Conservation (phyloP, 1,140 invertebrate genomes). For the Drosophila sturtevanti region DNA sequence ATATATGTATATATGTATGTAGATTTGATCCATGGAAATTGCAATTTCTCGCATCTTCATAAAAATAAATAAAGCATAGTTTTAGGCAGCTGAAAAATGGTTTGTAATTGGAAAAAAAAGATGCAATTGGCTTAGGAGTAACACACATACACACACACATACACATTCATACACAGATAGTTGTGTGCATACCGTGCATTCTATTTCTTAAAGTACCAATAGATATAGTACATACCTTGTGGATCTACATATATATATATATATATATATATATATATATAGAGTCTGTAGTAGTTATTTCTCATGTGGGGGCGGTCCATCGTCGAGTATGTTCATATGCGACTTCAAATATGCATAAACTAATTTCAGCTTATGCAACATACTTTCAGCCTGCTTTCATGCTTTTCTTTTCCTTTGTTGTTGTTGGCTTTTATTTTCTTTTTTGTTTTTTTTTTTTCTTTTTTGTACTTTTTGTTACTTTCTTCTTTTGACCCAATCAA, state of each 20-base stretch:
- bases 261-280: background rate
- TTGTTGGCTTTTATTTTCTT: conserved; percentile 7
- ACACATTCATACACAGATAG: too few species aligned
- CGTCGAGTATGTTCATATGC: conserved; percentile 10
- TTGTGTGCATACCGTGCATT: background rate
- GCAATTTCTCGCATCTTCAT: background rate
- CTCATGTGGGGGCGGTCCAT: background rate
- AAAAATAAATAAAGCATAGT: conserved; percentile 1
- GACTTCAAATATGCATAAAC: conserved; percentile 66
- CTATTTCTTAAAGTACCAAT: too few species aligned
- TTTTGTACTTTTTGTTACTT: background rate
- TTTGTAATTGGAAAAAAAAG: conserved; percentile 24
- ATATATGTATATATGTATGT: too few species aligned
- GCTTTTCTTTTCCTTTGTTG: conserved; percentile 6
- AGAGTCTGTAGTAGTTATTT: background rate
- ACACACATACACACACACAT: too few species aligned
- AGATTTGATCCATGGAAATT: background rate
- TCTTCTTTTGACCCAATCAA: conserved; percentile 22
- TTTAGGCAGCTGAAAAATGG: background rate
- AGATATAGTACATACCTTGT: too few species aligned
- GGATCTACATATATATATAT: too few species aligned
- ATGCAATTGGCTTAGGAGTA: background rate
- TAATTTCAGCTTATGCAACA: conserved; percentile 67
- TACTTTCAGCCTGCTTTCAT: conserved; percentile 22
- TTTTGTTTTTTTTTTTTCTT: background rate